These are phyloP conservation scores for Pteropus alecto DNA, from an alignment of 2,113 vertebrate genomes.

Conservation along the genomic window DNA sequence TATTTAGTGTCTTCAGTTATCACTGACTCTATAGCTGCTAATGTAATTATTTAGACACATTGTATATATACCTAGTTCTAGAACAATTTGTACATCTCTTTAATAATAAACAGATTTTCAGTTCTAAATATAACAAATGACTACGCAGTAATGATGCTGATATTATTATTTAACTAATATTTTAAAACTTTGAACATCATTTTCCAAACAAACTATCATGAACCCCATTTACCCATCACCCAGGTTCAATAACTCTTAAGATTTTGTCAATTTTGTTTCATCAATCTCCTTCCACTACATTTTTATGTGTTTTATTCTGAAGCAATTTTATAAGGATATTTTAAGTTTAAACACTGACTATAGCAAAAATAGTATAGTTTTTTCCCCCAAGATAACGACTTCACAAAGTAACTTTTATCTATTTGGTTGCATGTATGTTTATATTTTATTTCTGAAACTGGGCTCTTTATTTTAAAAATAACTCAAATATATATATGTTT, in stretches of 20 bases:
- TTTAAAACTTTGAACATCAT: background rate
- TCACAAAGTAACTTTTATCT: background rate
- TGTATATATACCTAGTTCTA: background rate
- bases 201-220: background rate
- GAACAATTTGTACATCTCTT: background rate
- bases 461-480: conserved; percentile 4
- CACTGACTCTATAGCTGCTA: background rate
- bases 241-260: background rate
- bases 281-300: background rate
- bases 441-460: background rate
- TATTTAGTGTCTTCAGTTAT: background rate
- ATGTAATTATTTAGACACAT: background rate
- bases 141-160: background rate
- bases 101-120: background rate
- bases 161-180: background rate
- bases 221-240: background rate
- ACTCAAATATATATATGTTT: background rate
- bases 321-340: background rate
- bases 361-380: background rate
- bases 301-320: background rate
- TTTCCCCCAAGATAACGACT: background rate
- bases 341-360: background rate
- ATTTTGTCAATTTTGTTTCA: background rate
- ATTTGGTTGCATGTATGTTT: background rate
- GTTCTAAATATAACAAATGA: conserved; percentile 20